phyloP scores from a whole-genome alignment of 2,797 vertebrate genomes.

The Phyllotis vaccarum region DNA sequence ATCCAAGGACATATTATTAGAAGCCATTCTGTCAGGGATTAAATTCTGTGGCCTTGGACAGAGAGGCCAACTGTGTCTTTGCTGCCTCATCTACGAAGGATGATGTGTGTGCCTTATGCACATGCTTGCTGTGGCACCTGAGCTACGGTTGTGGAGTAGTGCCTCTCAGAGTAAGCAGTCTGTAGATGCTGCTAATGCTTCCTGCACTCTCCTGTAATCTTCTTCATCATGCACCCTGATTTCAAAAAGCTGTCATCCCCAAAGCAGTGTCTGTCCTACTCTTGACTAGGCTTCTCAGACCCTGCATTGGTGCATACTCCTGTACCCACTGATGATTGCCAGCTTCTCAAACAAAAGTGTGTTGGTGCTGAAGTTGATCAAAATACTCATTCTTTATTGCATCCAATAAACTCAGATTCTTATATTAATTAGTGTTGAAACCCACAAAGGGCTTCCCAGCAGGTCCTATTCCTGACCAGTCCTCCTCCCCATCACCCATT shows the following conservation, averaged over 20 bases:
- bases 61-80: not conserved
- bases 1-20: not conserved
- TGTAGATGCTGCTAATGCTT: not conserved
- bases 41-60: not conserved
- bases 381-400: not conserved
- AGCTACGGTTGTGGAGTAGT: not conserved
- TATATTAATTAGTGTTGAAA: not conserved
- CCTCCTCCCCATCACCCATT: not conserved
- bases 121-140: not conserved
- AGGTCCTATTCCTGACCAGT: not conserved
- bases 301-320: not conserved
- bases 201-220: not conserved
- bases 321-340: too few relatives aligned
- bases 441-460: not conserved
- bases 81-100: conserved; percentile 18
- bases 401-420: not conserved
- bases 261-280: not conserved
- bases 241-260: not conserved
- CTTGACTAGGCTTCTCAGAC: not conserved
- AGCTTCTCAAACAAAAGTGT: not conserved
- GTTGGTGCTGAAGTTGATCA: not conserved
- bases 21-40: not conserved
- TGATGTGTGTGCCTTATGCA: not conserved
- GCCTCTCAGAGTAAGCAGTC: not conserved
- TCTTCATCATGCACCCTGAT: not conserved